A percentile compares a stretch with the other conserved stretches of the same genome.
phyloP scores from a whole-genome alignment of 2,888 invertebrate species.

The Chironomus riparius region DNA sequence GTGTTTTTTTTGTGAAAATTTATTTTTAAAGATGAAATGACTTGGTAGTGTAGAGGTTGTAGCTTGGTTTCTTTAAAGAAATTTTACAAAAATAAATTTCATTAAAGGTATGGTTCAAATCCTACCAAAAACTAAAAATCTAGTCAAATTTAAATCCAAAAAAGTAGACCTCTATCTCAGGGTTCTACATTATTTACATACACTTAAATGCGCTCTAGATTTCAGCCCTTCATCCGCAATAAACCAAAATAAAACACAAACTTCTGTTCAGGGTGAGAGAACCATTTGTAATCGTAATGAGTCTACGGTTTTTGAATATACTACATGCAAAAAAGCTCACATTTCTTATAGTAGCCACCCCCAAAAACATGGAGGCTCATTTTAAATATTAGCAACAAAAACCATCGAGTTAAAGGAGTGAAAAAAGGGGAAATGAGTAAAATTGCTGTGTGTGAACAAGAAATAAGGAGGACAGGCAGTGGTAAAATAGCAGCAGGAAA shows the following conservation, averaged over 20 bases:
- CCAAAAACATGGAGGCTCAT: background rate
- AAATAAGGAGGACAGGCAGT: background rate
- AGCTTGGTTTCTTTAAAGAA: too few species aligned
- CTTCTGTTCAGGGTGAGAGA: background rate
- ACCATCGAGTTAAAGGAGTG: background rate
- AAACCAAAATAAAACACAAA: background rate
- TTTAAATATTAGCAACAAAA: background rate
- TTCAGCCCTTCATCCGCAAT: too few species aligned
- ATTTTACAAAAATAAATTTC: too few species aligned
- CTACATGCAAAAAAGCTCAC: background rate
- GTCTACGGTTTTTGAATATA: background rate
- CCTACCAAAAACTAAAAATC: too few species aligned
- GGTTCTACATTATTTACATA: too few species aligned
- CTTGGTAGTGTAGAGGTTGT: too few species aligned
- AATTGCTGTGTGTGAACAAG: background rate
- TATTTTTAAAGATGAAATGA: too few species aligned
- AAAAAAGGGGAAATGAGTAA: background rate
- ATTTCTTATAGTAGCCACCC: background rate
- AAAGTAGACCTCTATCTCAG: too few species aligned
- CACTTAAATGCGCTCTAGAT: background rate
- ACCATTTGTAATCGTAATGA: constrained; percentile 14
- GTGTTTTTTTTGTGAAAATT: too few species aligned
- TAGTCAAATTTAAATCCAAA: too few species aligned
- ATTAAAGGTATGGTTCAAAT: too few species aligned
- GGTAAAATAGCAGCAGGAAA: background rate